Percentiles rank a stretch among this genome's conserved stretches.
Conservation (phyloP, 2,888 invertebrate species). For the Lordiphosa andalusiaca region DNA sequence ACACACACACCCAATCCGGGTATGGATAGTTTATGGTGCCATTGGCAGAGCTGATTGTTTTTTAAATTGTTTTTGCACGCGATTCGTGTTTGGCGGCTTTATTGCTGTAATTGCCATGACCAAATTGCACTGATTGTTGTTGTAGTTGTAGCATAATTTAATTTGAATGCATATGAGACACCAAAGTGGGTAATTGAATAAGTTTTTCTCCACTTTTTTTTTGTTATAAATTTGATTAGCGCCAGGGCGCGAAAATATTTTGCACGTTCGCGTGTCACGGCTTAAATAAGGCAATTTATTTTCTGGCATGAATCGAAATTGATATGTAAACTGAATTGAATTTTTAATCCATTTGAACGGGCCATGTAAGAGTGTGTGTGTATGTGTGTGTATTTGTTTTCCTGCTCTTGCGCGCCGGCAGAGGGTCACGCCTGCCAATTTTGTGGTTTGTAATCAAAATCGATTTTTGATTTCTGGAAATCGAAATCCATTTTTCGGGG, state of each 20-base stretch:
- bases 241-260: conserved; percentile 43
- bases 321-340: conserved; percentile 43
- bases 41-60: conserved; percentile 65
- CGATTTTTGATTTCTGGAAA: conserved; percentile 41
- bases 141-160: conserved; percentile 58
- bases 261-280: conserved; percentile 37
- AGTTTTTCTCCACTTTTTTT: conserved; percentile 51
- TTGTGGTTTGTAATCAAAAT: conserved; percentile 43
- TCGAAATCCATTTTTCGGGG: conserved; percentile 39
- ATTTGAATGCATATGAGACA: conserved; percentile 66
- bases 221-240: conserved; percentile 75
- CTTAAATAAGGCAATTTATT: conserved; percentile 39
- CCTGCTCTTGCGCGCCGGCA: not conserved
- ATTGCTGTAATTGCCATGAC: conserved; percentile 61
- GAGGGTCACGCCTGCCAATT: conserved; percentile 41
- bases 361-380: conserved; percentile 15
- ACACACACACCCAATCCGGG: not conserved
- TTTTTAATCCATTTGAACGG: conserved; percentile 34
- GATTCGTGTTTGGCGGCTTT: conserved; percentile 70
- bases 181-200: conserved; percentile 77
- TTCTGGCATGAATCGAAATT: conserved; percentile 35
- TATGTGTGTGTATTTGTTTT: not conserved
- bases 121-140: conserved; percentile 32
- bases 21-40: conserved; percentile 53
- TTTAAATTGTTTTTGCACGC: conserved; percentile 77